Percentiles rank a stretch among this genome's conserved stretches.
Evolutionary conservation across 2,888 invertebrate species (phyloP).

Genomic region (Heterodera filipjevi): DNA sequence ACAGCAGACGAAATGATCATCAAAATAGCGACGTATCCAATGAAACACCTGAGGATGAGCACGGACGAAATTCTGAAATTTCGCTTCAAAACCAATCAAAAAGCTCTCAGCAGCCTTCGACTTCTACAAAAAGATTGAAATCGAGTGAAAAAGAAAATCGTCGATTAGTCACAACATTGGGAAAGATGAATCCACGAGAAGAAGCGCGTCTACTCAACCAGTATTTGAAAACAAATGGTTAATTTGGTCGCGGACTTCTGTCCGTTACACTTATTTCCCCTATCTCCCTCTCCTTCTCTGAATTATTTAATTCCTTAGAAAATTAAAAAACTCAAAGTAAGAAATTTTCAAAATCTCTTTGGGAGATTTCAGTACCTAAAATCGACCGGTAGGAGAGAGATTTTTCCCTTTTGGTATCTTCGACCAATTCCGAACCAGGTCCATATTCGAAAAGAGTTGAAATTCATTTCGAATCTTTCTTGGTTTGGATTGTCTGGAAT

Average conservation of each 20-base stretch:
- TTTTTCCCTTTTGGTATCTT: no score
- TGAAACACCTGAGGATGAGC: not conserved
- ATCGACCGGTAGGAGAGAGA: no score
- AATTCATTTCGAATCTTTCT: no score
- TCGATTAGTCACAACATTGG: not conserved
- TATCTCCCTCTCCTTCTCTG: no score
- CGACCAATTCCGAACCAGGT: no score
- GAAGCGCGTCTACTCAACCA: conserved; percentile 16
- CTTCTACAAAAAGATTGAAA: not conserved
- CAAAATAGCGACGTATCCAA: not conserved
- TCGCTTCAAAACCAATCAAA: not conserved
- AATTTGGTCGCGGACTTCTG: not conserved
- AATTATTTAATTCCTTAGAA: no score
- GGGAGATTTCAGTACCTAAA: no score
- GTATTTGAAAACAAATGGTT: conserved; percentile 15
- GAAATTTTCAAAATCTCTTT: no score
- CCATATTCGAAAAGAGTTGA: no score
- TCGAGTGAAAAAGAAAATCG: conserved; percentile 17
- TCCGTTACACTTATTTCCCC: not conserved
- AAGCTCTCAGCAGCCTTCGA: not conserved
- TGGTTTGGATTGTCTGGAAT: no score
- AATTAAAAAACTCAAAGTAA: no score
- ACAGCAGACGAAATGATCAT: not conserved
- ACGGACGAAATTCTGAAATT: not conserved
- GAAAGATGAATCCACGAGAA: conserved; percentile 2